phyloP scores from a whole-genome alignment of 2,113 vertebrate species.

The Chaenocephalus aceratus region DNA sequence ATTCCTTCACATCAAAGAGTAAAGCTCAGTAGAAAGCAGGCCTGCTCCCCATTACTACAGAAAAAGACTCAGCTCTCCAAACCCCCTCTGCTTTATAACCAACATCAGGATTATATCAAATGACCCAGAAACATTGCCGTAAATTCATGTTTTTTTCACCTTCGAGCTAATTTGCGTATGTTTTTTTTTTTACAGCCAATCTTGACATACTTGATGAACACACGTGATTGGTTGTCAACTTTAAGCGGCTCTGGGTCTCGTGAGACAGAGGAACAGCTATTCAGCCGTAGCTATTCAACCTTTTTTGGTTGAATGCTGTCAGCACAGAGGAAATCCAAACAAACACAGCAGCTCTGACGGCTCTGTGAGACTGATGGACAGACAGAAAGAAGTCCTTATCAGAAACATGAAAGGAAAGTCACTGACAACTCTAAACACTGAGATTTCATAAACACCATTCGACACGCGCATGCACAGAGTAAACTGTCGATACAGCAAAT shows the following conservation, averaged over 20 bases:
- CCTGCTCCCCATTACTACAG: constrained; percentile 24
- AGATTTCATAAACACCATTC: constrained; percentile 33
- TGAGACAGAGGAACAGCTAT: constrained; percentile 6
- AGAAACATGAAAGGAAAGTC: constrained; percentile 23
- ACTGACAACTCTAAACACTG: constrained; percentile 18
- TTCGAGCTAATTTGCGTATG: not conserved
- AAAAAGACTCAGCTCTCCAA: constrained; percentile 27
- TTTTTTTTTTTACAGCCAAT: not conserved
- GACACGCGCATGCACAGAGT: not conserved
- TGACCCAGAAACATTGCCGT: constrained; percentile 38
- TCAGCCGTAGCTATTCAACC: not conserved
- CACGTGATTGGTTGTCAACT: constrained; percentile 4
- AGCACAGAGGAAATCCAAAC: constrained; percentile 18
- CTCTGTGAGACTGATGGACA: constrained; percentile 24
- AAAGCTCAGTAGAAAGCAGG: constrained; percentile 43
- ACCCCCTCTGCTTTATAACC: constrained; percentile 26
- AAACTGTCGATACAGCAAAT: constrained; percentile 34
- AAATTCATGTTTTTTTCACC: constrained; percentile 29
- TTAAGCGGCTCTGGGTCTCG: not conserved
- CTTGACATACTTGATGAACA: constrained; percentile 15
- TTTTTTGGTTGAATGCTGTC: constrained; percentile 5
- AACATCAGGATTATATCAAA: constrained; percentile 37
- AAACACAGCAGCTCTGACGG: constrained; percentile 32
- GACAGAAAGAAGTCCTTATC: constrained; percentile 35
- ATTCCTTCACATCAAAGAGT: constrained; percentile 76